A percentile compares a stretch with the other conserved stretches of the same genome.
Evolutionary conservation across 2,797 vertebrate genomes (phyloP).

Genomic region (Hephaestus fuliginosus): DNA sequence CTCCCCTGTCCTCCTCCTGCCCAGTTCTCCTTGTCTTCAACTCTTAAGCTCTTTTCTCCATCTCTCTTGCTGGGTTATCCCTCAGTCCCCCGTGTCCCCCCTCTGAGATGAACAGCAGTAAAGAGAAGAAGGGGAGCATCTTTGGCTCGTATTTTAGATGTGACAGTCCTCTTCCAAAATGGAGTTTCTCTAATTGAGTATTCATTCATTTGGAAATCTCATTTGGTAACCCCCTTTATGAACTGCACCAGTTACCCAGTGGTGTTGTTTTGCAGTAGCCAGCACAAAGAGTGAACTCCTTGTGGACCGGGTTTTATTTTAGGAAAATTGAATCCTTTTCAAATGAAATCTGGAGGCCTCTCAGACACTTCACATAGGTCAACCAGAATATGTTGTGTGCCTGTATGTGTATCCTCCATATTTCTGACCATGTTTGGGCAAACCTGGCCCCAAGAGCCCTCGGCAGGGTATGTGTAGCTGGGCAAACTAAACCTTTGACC

Average conservation of each 20-base stretch:
- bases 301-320: constrained; percentile 37
- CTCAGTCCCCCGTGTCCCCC: neutral
- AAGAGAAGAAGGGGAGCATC: neutral
- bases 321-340: constrained; percentile 38
- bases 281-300: constrained; percentile 11
- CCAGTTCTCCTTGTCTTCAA: constrained; percentile 29
- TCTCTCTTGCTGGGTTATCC: constrained; percentile 22
- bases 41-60: constrained; percentile 27
- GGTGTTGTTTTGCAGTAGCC: constrained; percentile 12
- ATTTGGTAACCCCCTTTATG: constrained; percentile 30
- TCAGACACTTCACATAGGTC: constrained; percentile 33
- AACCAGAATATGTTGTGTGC: constrained; percentile 23
- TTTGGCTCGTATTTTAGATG: constrained; percentile 2
- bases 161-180: neutral
- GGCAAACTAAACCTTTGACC: constrained; percentile 74
- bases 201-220: constrained; percentile 19
- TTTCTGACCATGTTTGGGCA: constrained; percentile 83
- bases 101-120: constrained; percentile 7
- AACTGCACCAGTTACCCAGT: neutral
- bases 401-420: constrained; percentile 27
- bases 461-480: constrained; percentile 53
- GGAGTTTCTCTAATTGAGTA: constrained; percentile 10
- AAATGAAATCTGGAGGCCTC: constrained; percentile 39
- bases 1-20: constrained; percentile 18
- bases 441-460: constrained; percentile 50